A percentile compares a stretch with the other conserved stretches of the same genome.
Evolutionary conservation across 92 coral and sea anemone genomes (phyloP).

Genomic region (Heliopora coerulea): DNA sequence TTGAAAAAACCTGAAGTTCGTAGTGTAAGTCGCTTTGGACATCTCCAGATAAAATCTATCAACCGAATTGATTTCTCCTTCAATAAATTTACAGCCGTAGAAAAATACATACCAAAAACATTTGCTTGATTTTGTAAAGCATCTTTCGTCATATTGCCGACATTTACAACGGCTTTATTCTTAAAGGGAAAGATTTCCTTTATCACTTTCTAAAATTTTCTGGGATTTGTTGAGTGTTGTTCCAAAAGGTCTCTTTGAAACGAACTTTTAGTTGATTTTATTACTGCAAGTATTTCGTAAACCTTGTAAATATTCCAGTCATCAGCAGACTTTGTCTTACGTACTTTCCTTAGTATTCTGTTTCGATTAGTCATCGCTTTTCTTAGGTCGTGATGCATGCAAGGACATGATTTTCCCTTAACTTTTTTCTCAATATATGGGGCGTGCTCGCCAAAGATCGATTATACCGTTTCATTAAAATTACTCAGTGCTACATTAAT

Average conservation of each 20-base stretch:
- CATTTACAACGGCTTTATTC: neutral
- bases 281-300: too few species aligned
- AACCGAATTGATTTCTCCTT: neutral
- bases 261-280: neutral
- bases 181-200: neutral
- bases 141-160: neutral
- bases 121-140: too few species aligned
- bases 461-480: too few species aligned
- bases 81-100: neutral
- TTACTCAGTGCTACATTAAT: too few species aligned
- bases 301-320: constrained; percentile 12
- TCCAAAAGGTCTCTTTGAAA: constrained; percentile 4
- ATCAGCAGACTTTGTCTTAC: neutral
- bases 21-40: neutral
- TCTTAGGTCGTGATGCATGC: too few species aligned
- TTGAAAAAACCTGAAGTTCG: neutral
- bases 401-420: too few species aligned
- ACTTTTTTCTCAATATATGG: too few species aligned
- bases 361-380: too few species aligned
- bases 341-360: too few species aligned
- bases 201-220: constrained; percentile 9
- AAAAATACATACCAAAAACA: too few species aligned
- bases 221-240: constrained; percentile 1
- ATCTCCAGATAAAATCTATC: constrained; percentile 3
- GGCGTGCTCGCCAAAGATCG: too few species aligned